Base-by-base conservation (phyloP, 2,797 vertebrate genomes). In the Rhinophrynus dorsalis region DNA sequence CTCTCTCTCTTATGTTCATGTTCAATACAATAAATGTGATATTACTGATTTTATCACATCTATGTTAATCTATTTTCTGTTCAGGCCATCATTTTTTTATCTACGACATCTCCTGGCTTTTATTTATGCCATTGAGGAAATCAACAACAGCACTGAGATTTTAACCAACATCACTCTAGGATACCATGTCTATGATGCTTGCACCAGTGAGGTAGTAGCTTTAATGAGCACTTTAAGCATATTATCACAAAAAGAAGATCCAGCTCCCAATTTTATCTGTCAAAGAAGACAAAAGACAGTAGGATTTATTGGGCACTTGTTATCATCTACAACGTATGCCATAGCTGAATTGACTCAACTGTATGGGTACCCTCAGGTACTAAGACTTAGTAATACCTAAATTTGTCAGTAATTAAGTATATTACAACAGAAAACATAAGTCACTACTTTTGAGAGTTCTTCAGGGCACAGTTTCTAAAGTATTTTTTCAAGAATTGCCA, bases 111-210 rank as follows among this genome's bases (percentile, higher is more conserved):
- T 59, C 1, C n/a, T 68, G 21, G 32, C 66, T 0, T 59, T 68
- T 37, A 30, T 59, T 6, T 68, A 20, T 30, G 66, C 66, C 23
- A 40, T 58, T 29, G 54, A 68, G 7, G 55, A 58, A 17, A 59
- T 68, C 3, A 68, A 68, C 24, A 50, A 58, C 1, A 68, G 44
- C 9, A 29, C 21, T 12, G 38, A 47, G 0, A 50, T 68, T 40
- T 47, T 68, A 13, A 54, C 65, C 40, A 67, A 67, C 13, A 35
- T 67, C 1, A 58, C 50, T 9, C 33, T 67, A 4, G 66, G 66
- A 20, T 68, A 48, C 8, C 40, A 50, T 27, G 40, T 68, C 13
- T 59, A 59, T 40, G 54, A 68, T 30, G 44, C 23, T 7, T 37
- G 66, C 11, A 33, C 17, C 13, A 68, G 29, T 68, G 66, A 68